phyloP scores from a whole-genome alignment of 2,797 vertebrate species.

The Pterois miles region DNA sequence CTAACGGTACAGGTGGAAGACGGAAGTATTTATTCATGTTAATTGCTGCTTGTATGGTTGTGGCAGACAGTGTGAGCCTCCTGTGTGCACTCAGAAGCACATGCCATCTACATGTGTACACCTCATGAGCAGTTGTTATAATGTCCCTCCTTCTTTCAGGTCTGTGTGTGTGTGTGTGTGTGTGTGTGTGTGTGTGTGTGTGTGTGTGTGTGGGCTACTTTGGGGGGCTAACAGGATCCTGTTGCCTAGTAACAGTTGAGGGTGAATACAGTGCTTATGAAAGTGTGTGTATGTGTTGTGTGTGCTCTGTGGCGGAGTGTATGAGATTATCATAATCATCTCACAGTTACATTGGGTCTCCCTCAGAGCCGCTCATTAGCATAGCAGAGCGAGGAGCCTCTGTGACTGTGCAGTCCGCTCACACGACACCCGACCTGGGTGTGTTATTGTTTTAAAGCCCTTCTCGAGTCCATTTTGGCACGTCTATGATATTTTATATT shows the following conservation, averaged over 20 bases:
- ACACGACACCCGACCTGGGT: background rate
- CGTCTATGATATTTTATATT: too few species aligned
- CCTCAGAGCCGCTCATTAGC: slow-evolving; percentile 72
- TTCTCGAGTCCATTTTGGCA: too few species aligned
- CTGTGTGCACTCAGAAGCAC: slow-evolving; percentile 14
- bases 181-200: slow-evolving; percentile 6
- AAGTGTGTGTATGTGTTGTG: slow-evolving; percentile 45
- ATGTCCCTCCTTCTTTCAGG: slow-evolving; percentile 8
- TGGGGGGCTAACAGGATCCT: slow-evolving; percentile 64
- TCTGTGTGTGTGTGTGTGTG: slow-evolving; percentile 22
- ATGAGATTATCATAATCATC: slow-evolving; percentile 80
- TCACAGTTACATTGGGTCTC: slow-evolving; percentile 75
- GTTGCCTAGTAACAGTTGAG: slow-evolving; percentile 82
- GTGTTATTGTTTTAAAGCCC: too few species aligned
- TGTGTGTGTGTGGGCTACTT: slow-evolving; percentile 53
- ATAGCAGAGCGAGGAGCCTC: slow-evolving; percentile 61
- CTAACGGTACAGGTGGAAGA: background rate
- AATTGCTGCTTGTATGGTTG: slow-evolving; percentile 6
- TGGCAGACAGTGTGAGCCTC: slow-evolving; percentile 6
- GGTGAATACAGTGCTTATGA: slow-evolving; percentile 68
- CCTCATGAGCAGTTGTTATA: slow-evolving; percentile 40
- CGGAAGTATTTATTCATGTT: background rate
- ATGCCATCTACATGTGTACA: slow-evolving; percentile 34
- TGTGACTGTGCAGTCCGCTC: slow-evolving; percentile 39
- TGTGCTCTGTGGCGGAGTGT: slow-evolving; percentile 55